A percentile compares a stretch with the other conserved stretches of the same genome.
These are phyloP conservation scores for Setophaga coronata DNA, from an alignment of 2,113 vertebrate genomes.

Conservation along the genomic window DNA sequence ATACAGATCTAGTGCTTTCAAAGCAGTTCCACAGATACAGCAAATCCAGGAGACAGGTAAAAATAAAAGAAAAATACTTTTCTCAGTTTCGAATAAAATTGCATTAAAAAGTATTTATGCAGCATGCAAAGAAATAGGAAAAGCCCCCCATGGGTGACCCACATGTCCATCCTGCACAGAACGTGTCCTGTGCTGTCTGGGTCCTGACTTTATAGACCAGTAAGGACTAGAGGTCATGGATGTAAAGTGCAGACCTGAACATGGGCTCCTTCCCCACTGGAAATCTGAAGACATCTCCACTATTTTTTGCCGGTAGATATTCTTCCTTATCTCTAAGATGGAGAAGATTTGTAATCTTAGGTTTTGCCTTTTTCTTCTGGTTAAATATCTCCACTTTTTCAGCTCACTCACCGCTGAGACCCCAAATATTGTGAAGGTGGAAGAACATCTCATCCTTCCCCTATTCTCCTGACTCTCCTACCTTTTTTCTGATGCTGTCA, in stretches of 20 bases:
- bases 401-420: background rate
- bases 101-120: background rate
- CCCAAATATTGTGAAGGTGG: background rate
- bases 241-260: background rate
- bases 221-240: background rate
- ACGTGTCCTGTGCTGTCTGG: background rate
- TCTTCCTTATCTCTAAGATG: background rate
- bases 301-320: background rate
- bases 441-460: background rate
- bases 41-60: background rate
- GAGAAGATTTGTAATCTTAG: background rate
- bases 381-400: background rate
- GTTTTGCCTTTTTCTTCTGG: background rate
- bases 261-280: background rate
- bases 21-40: background rate
- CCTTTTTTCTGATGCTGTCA: background rate
- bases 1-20: background rate
- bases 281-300: background rate
- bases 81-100: background rate
- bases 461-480: background rate
- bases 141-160: rapidly evolving
- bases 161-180: background rate
- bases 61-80: background rate
- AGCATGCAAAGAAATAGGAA: background rate
- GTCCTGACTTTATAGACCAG: background rate